Evolutionary conservation across 1,140 invertebrate genomes (phyloP).

Genomic region (Drosophila oshimai): DNA sequence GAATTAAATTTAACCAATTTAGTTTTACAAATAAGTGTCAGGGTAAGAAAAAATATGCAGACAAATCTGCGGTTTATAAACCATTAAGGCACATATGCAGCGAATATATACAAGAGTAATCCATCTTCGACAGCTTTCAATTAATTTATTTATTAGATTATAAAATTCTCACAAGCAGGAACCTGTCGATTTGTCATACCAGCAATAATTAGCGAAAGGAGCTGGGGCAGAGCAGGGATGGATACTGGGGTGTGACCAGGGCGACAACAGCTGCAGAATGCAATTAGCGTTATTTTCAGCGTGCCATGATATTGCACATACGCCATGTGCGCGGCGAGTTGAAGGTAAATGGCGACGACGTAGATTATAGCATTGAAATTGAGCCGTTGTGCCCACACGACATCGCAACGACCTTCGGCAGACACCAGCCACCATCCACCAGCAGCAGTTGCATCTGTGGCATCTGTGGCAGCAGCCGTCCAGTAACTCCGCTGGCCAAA

Average conservation of each 20-base stretch:
- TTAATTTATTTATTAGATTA: slow-evolving; percentile 26
- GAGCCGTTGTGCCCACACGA: slow-evolving; percentile 45
- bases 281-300: slow-evolving; percentile 75
- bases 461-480: background rate
- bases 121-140: background rate
- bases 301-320: slow-evolving; percentile 67
- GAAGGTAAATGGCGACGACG: slow-evolving; percentile 68
- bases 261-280: slow-evolving; percentile 61
- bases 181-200: slow-evolving; percentile 41
- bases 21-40: no score
- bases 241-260: slow-evolving; percentile 29
- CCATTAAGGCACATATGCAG: background rate
- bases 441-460: slow-evolving; percentile 27
- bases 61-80: background rate
- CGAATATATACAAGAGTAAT: background rate
- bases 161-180: slow-evolving; percentile 18
- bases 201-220: background rate
- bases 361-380: slow-evolving; percentile 78
- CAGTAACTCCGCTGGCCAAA: slow-evolving; percentile 31
- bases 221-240: background rate
- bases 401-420: slow-evolving; percentile 34
- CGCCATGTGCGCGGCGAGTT: slow-evolving; percentile 58
- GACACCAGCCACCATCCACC: no score
- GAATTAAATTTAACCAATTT: no score
- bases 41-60: background rate